Base-by-base conservation (phyloP, 2,797 vertebrate genomes). In the Myiotriccus ornatus region DNA sequence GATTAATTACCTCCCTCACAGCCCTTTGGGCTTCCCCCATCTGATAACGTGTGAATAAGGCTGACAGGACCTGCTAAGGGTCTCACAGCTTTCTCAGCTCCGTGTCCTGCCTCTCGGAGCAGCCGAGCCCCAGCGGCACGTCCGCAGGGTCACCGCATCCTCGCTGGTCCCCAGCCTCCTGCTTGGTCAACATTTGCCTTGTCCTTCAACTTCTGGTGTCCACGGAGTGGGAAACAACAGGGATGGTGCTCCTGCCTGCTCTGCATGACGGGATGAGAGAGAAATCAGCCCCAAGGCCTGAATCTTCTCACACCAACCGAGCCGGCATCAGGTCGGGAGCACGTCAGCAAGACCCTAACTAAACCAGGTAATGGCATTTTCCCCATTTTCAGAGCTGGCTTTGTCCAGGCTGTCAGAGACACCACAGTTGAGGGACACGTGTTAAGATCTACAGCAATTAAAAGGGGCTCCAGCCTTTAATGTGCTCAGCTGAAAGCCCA, bases 1-100 rank as follows among this genome's bases (percentile, higher is more conserved):
- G 97, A 96, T 96, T 96, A 97, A 97, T 96, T 94, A 94, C 92
- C 89, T 86, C 83, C 91, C 71, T 81, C 5, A 0, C 25, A 60
- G 83, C 70, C 89, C 94, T 93, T 95, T 89, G 94, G 96, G 93
- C 92, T 97, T 96, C 87, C 94, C 96, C 93, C 95, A 93, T 96
- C 94, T 96, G 97, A 97, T 97, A 96, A 96, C 5, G 94, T 93
- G 96, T 95, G 97, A 97, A 96, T 81, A 56, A 96, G 94, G 91
- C 95, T 97, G 97, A 97, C 97, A 95, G 95, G 78, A 90, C 84
- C 85, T 89, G 97, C 94, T 96, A 96, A 95, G 94, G 93, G 87
- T 87, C 93, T 96, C 85, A 25, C 93, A 90, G 94, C 80, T 96
- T 89, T 83, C 87, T 69, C 94, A 2, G 37, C 87, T 95, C 93